phyloP scores from a whole-genome alignment of 2,797 vertebrate species.

The Protosalanx chinensis region DNA sequence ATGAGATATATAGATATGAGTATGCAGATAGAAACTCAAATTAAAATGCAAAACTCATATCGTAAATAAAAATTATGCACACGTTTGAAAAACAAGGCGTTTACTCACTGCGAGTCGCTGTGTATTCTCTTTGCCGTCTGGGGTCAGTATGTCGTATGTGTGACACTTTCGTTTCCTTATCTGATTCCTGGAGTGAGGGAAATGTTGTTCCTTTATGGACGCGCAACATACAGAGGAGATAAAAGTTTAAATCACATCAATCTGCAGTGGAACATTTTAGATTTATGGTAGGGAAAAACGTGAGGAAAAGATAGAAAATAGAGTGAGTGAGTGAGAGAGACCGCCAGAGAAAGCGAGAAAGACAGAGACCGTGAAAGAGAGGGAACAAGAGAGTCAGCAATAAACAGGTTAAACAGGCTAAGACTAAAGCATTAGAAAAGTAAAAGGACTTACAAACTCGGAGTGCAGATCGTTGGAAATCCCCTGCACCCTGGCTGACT shows the following conservation, averaged over 20 bases:
- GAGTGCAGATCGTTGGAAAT: slow-evolving; percentile 66
- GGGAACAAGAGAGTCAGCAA: slow-evolving; percentile 31
- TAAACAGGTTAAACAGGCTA: background rate
- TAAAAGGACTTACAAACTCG: slow-evolving; percentile 53
- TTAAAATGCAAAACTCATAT: background rate
- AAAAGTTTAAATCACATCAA: slow-evolving; percentile 8
- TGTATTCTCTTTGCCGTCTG: slow-evolving; percentile 66
- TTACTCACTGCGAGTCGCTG: slow-evolving; percentile 67
- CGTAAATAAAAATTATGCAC: too few species aligned
- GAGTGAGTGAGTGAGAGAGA: background rate
- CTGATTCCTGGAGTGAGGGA: slow-evolving; percentile 56
- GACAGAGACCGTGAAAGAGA: background rate
- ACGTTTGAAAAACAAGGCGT: background rate
- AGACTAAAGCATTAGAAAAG: background rate
- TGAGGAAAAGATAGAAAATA: background rate
- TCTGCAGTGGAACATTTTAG: background rate
- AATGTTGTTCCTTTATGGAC: slow-evolving; percentile 55
- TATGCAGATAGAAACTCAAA: slow-evolving; percentile 2
- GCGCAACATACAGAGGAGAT: too few species aligned
- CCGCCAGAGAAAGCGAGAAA: slow-evolving; percentile 6
- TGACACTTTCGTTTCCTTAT: slow-evolving; percentile 62
- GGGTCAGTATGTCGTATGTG: slow-evolving; percentile 64
- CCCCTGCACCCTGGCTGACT: slow-evolving; percentile 66
- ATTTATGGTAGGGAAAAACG: background rate
- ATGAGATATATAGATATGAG: background rate